A percentile compares a stretch with the other conserved stretches of the same genome.
Conservation (phyloP, 2,888 invertebrate species). For the Meiosimyza platycephala region DNA sequence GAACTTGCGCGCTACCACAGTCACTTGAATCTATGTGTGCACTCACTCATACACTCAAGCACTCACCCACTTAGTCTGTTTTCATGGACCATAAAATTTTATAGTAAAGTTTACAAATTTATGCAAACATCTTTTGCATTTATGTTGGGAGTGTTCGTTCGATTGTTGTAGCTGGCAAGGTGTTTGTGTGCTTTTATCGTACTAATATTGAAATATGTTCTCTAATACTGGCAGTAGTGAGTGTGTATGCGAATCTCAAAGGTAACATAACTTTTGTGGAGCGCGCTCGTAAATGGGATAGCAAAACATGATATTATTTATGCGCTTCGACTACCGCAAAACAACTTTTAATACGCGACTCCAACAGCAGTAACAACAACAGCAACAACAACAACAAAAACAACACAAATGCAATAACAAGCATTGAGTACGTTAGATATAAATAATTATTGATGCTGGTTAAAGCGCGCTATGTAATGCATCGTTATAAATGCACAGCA, state of each 20-base stretch:
- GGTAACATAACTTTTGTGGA: constrained; percentile 22
- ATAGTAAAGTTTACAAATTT: constrained; percentile 29
- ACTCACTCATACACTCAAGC: too few relatives aligned
- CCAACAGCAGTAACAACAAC: too few relatives aligned
- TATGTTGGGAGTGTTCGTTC: background rate
- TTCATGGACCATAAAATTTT: constrained; percentile 27
- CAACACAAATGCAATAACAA: too few relatives aligned
- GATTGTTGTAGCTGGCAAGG: background rate
- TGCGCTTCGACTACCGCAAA: background rate
- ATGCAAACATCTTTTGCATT: constrained; percentile 8
- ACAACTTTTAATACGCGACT: too few relatives aligned
- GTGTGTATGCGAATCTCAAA: constrained; percentile 3
- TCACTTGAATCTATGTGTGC: too few relatives aligned
- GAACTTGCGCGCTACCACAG: too few relatives aligned
- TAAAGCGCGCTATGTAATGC: too few relatives aligned
- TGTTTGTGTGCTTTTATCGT: constrained; percentile 12
- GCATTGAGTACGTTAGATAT: too few relatives aligned
- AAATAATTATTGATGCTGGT: too few relatives aligned
- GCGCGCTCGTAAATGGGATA: background rate
- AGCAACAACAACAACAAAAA: too few relatives aligned
- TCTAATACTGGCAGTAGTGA: background rate
- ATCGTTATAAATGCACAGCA: too few relatives aligned
- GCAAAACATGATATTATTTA: background rate
- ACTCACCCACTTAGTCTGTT: constrained; percentile 15
- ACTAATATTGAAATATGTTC: constrained; percentile 31